Conservation (phyloP, 1,140 invertebrate species). For the Chionoecetes opilio region DNA sequence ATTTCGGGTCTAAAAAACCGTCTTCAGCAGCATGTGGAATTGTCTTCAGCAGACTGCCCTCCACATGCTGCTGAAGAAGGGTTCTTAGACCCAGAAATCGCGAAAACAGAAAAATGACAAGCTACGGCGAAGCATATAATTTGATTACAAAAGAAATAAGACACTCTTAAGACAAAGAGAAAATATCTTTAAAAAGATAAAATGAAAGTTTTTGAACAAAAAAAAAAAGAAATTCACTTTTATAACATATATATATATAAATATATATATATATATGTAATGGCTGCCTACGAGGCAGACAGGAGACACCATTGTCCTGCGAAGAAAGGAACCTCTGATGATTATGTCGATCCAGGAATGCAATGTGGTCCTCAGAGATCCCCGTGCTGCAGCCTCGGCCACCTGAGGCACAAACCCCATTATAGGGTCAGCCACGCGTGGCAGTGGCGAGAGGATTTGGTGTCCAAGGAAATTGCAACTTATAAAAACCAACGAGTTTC, state of each 20-base stretch:
- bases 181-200: too few species aligned
- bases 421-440: slow-evolving; percentile 38
- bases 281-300: neutral
- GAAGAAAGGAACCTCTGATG: neutral
- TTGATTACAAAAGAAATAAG: too few species aligned
- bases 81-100: too few species aligned
- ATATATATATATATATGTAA: neutral
- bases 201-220: too few species aligned
- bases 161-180: too few species aligned
- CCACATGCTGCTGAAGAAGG: too few species aligned
- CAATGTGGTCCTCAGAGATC: slow-evolving; percentile 8
- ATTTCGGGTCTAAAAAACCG: too few species aligned
- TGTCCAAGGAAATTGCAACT: slow-evolving; percentile 2
- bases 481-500: slow-evolving; percentile 18
- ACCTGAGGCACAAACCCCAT: slow-evolving; percentile 24
- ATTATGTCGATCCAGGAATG: neutral
- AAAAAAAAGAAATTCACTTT: too few species aligned
- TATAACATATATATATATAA: slow-evolving; percentile 24
- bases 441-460: neutral
- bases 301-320: neutral
- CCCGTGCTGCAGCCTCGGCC: neutral
- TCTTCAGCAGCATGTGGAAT: too few species aligned
- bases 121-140: too few species aligned
- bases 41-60: too few species aligned
- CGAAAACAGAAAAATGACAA: too few species aligned